phyloP scores from a whole-genome alignment of 2,888 invertebrate genomes.

The Cylindroiulus punctatus region DNA sequence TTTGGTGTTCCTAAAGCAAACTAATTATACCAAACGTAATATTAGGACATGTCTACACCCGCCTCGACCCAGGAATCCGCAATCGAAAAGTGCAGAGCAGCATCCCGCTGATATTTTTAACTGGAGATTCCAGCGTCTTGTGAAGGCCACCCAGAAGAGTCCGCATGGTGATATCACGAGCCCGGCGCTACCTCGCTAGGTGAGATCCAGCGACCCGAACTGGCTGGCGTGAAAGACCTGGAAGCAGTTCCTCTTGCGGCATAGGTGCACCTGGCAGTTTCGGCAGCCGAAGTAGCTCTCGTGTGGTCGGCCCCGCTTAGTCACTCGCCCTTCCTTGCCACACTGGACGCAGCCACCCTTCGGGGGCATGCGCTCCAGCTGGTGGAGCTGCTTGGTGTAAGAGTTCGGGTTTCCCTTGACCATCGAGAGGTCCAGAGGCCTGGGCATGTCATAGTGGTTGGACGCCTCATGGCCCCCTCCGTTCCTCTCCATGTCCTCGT shows the following conservation, averaged over 20 bases:
- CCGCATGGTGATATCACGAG: background rate
- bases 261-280: conserved; percentile 57
- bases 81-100: background rate
- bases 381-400: conserved; percentile 51
- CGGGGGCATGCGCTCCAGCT: conserved; percentile 58
- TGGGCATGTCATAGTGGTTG: background rate
- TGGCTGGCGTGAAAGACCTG: conserved; percentile 57
- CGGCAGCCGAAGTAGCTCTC: conserved; percentile 59
- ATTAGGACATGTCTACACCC: background rate
- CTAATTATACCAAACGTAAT: too few species aligned
- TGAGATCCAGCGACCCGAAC: conserved; percentile 48
- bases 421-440: conserved; percentile 53
- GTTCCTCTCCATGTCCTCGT: conserved; percentile 5
- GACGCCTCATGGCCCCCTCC: conserved; percentile 3
- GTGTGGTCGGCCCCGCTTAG: conserved; percentile 59
- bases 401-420: conserved; percentile 43
- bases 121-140: background rate
- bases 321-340: conserved; percentile 59
- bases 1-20: too few species aligned
- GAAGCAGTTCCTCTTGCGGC: conserved; percentile 58
- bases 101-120: background rate
- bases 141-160: background rate
- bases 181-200: conserved; percentile 49
- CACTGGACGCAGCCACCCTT: conserved; percentile 59
- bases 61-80: background rate